Percentiles rank a stretch among this genome's conserved stretches.
These are phyloP conservation scores for Ericerus pela DNA, from an alignment of 1,140 invertebrate species.

Conservation along the genomic window DNA sequence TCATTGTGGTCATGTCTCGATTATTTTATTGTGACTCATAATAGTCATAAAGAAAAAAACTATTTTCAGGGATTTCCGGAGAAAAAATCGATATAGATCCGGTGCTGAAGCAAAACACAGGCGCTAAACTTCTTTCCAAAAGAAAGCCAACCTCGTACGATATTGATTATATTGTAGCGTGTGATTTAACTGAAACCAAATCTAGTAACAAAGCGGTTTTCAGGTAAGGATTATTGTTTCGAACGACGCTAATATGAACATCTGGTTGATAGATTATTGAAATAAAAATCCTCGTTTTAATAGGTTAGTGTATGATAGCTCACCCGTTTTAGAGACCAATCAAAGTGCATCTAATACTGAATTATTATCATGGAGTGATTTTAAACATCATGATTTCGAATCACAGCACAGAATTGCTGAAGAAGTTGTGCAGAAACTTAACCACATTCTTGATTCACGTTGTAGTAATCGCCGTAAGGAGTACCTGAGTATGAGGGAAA, in stretches of 20 bases:
- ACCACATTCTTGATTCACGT: conserved; percentile 67
- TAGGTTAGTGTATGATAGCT: conserved; percentile 17
- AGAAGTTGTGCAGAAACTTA: conserved; percentile 74
- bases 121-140: conserved; percentile 47
- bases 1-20: neutral
- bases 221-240: conserved; percentile 18
- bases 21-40: neutral
- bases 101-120: conserved; percentile 44
- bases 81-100: conserved; percentile 86
- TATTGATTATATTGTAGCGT: conserved; percentile 71
- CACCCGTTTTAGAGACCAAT: conserved; percentile 15
- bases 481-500: conserved; percentile 45
- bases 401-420: conserved; percentile 53
- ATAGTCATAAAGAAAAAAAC: neutral
- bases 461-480: conserved; percentile 62
- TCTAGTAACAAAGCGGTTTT: conserved; percentile 33
- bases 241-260: neutral
- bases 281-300: neutral
- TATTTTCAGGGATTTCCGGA: conserved; percentile 52
- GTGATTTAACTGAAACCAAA: conserved; percentile 58
- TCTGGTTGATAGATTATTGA: neutral
- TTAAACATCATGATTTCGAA: conserved; percentile 78
- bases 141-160: conserved; percentile 57
- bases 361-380: conserved; percentile 29
- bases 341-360: conserved; percentile 11